These are phyloP conservation scores for Phaenicophaeus curvirostris DNA, from an alignment of 2,797 vertebrate species.

Conservation along the genomic window DNA sequence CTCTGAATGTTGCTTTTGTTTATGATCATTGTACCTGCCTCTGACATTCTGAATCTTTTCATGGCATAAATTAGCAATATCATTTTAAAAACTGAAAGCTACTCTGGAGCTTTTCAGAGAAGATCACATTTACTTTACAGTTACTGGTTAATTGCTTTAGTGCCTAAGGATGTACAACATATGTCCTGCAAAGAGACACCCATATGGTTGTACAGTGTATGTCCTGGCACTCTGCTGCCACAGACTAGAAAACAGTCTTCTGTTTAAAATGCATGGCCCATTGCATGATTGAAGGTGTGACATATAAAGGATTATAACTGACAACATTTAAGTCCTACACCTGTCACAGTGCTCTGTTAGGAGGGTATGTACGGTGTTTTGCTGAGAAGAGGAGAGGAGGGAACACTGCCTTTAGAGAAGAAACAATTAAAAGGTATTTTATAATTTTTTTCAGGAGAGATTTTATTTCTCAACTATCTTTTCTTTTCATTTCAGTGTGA, in stretches of 20 bases:
- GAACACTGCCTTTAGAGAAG: neutral
- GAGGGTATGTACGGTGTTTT: neutral
- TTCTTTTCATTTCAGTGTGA: neutral
- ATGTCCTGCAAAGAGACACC: constrained; percentile 64
- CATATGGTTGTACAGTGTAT: constrained; percentile 62
- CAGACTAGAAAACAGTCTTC: constrained; percentile 56
- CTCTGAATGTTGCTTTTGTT: neutral
- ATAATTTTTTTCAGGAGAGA: neutral
- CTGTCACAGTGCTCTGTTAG: constrained; percentile 5
- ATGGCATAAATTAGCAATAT: constrained; percentile 29
- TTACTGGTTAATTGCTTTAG: constrained; percentile 67
- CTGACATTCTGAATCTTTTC: neutral
- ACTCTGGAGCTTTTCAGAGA: constrained; percentile 35
- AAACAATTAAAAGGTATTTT: neutral
- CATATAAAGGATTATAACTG: constrained; percentile 35
- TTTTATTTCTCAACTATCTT: neutral
- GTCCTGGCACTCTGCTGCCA: constrained; percentile 57
- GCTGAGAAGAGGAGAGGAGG: neutral
- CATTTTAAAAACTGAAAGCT: constrained; percentile 40
- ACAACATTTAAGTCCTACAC: constrained; percentile 14
- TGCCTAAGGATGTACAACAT: constrained; percentile 60
- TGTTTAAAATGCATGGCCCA: constrained; percentile 55
- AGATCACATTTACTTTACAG: constrained; percentile 59
- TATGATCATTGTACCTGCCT: neutral
- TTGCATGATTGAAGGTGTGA: constrained; percentile 41